A percentile compares a stretch with the other conserved stretches of the same genome.
phyloP scores from a whole-genome alignment of 2,888 invertebrate species.

The Eueremaeus valkanovi region DNA sequence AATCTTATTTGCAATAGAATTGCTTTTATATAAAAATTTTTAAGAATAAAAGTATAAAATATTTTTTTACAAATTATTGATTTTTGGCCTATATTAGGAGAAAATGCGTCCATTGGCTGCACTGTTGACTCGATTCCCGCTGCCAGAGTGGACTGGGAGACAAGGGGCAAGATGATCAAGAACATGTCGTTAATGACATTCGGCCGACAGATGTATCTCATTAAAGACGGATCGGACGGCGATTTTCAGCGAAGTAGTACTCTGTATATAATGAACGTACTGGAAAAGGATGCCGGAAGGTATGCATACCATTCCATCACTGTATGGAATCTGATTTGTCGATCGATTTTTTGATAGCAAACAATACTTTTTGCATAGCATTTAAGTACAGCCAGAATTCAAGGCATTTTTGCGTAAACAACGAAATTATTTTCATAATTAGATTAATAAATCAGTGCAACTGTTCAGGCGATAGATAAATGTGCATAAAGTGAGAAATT shows the following conservation, averaged over 20 bases:
- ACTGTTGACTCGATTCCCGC: conserved; percentile 46
- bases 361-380: too few species aligned
- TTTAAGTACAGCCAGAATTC: background rate
- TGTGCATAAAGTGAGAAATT: background rate
- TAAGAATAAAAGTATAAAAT: background rate
- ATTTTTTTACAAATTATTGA: background rate
- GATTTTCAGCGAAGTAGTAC: conserved; percentile 46
- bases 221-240: conserved; percentile 44
- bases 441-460: background rate
- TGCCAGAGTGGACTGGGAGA: conserved; percentile 46
- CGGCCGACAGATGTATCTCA: conserved; percentile 48
- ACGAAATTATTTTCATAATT: background rate
- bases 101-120: conserved; percentile 47
- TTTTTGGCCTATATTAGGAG: conserved; percentile 36
- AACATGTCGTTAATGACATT: conserved; percentile 48
- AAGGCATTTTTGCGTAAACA: background rate
- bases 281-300: conserved; percentile 48
- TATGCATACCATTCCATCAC: conserved; percentile 39
- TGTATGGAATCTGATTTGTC: background rate
- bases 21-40: too few species aligned
- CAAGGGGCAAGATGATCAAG: conserved; percentile 45
- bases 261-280: conserved; percentile 47
- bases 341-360: too few species aligned
- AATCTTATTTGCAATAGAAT: too few species aligned
- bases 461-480: too few species aligned